Evolutionary conservation across 2,113 vertebrate genomes (phyloP), one percentile per base, ranked within the genome.

Genomic region (Datnioides undecimradiatus): DNA sequence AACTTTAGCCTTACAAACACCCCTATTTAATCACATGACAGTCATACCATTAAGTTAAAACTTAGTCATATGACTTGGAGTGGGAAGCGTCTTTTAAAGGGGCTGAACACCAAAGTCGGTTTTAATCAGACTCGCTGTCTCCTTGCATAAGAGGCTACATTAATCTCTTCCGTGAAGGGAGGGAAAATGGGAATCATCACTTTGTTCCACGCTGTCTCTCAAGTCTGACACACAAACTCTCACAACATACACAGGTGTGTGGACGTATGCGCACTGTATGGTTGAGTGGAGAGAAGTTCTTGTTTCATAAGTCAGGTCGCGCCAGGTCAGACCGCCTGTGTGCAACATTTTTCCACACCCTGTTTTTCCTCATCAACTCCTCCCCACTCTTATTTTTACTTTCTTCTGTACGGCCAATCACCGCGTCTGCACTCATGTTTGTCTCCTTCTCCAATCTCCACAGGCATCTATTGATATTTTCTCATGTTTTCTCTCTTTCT

Each of bases 301-400:
- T 59, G 68, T 88, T 91, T 88, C 75, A 75, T 88, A 85, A 88
- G 73, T 48, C 59, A 52, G 88, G 84, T 93, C 77, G 21, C 14
- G 54, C 57, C 31, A 63, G 71, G 85, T 83, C 86, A 82, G 82
- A 79, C 78, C 41, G 41, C 49, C 80, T 58, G 83, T 31, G 52
- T 43, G 36, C 70, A 60, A 17, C 67, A 55, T 85, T 59, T 83
- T 76, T 87, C 66, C 62, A 21, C 72, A 74, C 65, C 45, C 57
- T 34, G 49, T 73, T 83, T 63, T 67, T 71, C 60, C 29, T 12
- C 79, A 48, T 54, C 34, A 6, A 0, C 12, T 83, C 33, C 43
- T 52, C 52, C 23, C 17, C 17, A 8, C 34, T 52, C 27, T 49
- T 73, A 17, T 66, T 23, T 72, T 72, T 34, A 16, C 49, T 73